phyloP scores from a whole-genome alignment of 2,113 vertebrate species.

The Zosterops hypoxanthus region DNA sequence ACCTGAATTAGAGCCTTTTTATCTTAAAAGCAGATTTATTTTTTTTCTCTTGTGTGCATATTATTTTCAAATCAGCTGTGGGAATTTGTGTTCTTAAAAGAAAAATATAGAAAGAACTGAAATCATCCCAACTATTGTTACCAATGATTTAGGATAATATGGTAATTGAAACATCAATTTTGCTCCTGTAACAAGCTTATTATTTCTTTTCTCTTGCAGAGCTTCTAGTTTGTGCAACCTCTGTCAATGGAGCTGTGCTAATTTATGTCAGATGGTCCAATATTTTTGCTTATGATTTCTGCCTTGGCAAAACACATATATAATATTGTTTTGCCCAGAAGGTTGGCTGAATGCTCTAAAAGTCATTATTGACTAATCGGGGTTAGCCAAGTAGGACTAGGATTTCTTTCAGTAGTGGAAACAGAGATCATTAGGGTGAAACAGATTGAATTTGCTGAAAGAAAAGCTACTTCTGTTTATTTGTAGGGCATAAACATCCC shows the following conservation, averaged over 20 bases:
- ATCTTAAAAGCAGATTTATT: background rate
- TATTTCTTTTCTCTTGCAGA: background rate
- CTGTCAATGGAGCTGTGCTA: background rate
- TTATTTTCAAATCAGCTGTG: background rate
- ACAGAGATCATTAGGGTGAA: background rate
- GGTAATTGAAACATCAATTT: background rate
- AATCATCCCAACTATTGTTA: background rate
- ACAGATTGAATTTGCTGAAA: conserved; percentile 45
- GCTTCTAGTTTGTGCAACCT: background rate
- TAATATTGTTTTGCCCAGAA: conserved; percentile 18
- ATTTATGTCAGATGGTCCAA: conserved; percentile 32
- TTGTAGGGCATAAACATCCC: conserved; percentile 26
- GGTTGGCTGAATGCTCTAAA: background rate
- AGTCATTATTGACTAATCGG: conserved; percentile 22
- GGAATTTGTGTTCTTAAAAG: background rate
- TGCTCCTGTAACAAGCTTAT: background rate
- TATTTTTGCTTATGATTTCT: conserved; percentile 40
- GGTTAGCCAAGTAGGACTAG: conserved; percentile 24
- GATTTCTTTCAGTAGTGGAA: conserved; percentile 19
- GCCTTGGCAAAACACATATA: background rate
- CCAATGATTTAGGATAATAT: background rate
- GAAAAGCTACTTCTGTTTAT: conserved; percentile 44
- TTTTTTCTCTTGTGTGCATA: background rate
- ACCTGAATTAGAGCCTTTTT: background rate
- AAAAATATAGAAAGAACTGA: background rate